phyloP scores from a whole-genome alignment of 1,140 invertebrate genomes.

The Zaprionus camerounensis region DNA sequence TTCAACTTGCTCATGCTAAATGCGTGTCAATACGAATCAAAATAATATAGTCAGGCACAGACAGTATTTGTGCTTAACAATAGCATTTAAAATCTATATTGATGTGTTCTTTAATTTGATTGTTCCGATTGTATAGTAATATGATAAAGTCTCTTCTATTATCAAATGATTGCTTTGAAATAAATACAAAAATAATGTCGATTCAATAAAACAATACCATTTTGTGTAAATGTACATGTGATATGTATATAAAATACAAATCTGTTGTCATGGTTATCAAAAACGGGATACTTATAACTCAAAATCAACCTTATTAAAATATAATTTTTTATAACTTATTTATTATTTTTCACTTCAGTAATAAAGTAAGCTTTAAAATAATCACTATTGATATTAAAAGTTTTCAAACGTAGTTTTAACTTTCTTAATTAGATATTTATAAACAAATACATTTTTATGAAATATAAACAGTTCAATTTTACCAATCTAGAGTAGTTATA shows the following conservation, averaged over 20 bases:
- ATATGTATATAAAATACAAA: neutral
- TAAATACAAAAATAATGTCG: neutral
- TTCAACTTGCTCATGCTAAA: constrained; percentile 9
- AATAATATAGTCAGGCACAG: neutral
- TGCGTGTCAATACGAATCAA: constrained; percentile 4
- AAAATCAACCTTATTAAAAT: too few species aligned
- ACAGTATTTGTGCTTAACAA: neutral
- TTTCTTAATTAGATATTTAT: too few species aligned
- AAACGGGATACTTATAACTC: too few species aligned
- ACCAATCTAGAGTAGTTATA: too few species aligned
- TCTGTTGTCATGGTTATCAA: neutral
- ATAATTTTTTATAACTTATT: too few species aligned
- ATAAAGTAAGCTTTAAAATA: too few species aligned
- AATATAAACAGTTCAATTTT: too few species aligned
- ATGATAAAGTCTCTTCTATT: neutral
- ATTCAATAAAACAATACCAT: neutral
- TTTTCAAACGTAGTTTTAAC: too few species aligned
- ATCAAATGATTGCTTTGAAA: neutral
- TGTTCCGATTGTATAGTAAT: neutral
- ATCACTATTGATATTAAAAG: too few species aligned
- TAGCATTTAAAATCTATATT: neutral
- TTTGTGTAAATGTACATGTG: neutral
- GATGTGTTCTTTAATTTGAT: constrained; percentile 1
- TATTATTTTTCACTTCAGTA: too few species aligned
- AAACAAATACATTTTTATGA: too few species aligned